Evolutionary conservation across 2,888 invertebrate species (phyloP).

Genomic region (Lampropteryx suffumata): DNA sequence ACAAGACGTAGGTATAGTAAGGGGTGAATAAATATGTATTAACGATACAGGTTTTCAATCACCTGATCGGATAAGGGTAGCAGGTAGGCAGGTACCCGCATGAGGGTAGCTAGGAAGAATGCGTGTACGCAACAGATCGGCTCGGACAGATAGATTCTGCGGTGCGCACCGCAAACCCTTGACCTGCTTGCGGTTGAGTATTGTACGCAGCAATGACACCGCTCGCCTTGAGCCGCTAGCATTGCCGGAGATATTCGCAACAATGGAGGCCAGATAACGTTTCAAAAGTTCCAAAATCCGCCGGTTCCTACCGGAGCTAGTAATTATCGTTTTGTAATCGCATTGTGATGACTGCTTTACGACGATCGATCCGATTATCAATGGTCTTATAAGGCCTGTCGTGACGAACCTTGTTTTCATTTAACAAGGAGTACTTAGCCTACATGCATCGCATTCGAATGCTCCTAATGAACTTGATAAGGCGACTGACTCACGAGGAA

Average conservation of each 20-base stretch:
- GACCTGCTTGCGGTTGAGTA: slow-evolving; percentile 76
- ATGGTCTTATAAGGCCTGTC: slow-evolving; percentile 1
- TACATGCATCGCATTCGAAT: slow-evolving; percentile 54
- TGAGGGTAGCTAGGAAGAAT: slow-evolving; percentile 38
- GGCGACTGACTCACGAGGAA: slow-evolving; percentile 69
- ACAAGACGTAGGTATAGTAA: slow-evolving; percentile 41
- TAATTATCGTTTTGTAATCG: slow-evolving; percentile 71
- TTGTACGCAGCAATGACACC: slow-evolving; percentile 82
- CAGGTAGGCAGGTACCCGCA: slow-evolving; percentile 62
- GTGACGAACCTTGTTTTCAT: slow-evolving; percentile 38
- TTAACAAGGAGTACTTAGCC: slow-evolving; percentile 44
- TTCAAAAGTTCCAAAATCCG: slow-evolving; percentile 81
- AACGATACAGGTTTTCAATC: slow-evolving; percentile 52
- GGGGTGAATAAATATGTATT: slow-evolving; percentile 66
- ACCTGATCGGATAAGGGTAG: slow-evolving; percentile 64
- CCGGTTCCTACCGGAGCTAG: slow-evolving; percentile 62
- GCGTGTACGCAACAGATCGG: slow-evolving; percentile 28
- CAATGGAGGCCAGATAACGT: slow-evolving; percentile 83
- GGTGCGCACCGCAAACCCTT: slow-evolving; percentile 68
- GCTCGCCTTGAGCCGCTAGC: slow-evolving; percentile 81
- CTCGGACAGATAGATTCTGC: slow-evolving; percentile 29
- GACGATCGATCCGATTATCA: slow-evolving; percentile 19
- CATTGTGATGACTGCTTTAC: slow-evolving; percentile 42
- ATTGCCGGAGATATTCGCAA: slow-evolving; percentile 83
- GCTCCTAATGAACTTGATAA: slow-evolving; percentile 69